These are phyloP conservation scores for Aptenodytes patagonicus DNA, from an alignment of 2,113 vertebrate genomes.

Conservation along the genomic window DNA sequence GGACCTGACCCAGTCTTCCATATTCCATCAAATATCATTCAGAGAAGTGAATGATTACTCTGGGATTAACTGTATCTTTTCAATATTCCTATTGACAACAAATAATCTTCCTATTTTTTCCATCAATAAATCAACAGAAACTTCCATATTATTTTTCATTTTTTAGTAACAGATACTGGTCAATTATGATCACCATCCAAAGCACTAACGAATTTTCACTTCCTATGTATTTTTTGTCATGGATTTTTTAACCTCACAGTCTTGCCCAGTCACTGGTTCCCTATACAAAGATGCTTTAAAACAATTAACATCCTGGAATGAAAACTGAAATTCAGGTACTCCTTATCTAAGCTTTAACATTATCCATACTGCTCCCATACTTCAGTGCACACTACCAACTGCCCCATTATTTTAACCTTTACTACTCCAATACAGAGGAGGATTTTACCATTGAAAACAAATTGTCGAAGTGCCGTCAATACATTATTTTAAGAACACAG, in stretches of 20 bases:
- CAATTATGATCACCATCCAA: conserved; percentile 18
- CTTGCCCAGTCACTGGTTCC: background rate
- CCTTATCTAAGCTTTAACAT: background rate
- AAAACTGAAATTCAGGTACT: conserved; percentile 26
- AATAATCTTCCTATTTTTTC: conserved; percentile 24
- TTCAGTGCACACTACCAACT: background rate
- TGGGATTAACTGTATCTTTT: background rate
- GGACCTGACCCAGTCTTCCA: background rate
- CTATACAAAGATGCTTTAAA: conserved; percentile 8
- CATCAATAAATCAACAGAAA: conserved; percentile 1
- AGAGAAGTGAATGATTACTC: background rate
- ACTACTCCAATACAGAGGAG: background rate
- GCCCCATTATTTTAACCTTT: conserved; percentile 5
- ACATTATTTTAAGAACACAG: background rate
- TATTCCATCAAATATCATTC: background rate
- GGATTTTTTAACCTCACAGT: conserved; percentile 17
- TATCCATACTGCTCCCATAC: background rate
- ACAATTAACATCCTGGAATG: background rate
- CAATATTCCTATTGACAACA: conserved; percentile 10
- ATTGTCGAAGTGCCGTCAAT: background rate
- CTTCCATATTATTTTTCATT: conserved; percentile 21
- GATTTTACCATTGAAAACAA: background rate
- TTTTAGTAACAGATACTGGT: background rate
- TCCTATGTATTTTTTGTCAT: background rate
- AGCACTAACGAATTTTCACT: background rate